Conservation (phyloP, 1,140 invertebrate genomes). For the Drosophila mojavensis region DNA sequence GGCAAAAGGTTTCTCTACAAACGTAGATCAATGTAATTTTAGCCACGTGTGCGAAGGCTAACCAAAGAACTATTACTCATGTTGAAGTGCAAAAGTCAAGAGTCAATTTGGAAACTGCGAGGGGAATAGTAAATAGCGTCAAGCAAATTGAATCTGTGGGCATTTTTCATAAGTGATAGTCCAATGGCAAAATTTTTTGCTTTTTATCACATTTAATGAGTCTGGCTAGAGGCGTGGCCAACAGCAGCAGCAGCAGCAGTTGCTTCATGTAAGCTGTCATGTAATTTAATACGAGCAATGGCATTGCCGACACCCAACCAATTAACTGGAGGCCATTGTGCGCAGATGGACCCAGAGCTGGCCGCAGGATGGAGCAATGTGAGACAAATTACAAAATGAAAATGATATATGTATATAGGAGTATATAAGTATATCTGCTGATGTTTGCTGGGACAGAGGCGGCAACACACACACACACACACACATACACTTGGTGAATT, state of each 20-base stretch:
- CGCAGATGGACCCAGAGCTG: conserved; percentile 40
- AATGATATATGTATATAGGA: conserved; percentile 66
- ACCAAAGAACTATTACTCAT: no score
- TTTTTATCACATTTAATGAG: conserved; percentile 67
- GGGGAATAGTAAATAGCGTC: conserved; percentile 45
- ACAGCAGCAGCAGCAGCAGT: background rate
- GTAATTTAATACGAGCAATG: conserved; percentile 70
- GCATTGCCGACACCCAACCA: conserved; percentile 63
- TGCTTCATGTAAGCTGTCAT: conserved; percentile 71
- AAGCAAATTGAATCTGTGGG: conserved; percentile 45
- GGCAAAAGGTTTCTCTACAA: no score
- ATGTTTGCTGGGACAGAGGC: background rate
- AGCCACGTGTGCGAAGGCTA: no score
- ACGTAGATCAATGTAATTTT: no score
- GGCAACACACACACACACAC: background rate
- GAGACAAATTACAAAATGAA: conserved; percentile 81
- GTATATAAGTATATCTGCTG: conserved; percentile 55
- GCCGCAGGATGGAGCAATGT: conserved; percentile 3
- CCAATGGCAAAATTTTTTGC: background rate
- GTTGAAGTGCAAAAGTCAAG: no score
- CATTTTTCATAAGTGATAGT: conserved; percentile 60
- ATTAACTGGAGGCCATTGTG: conserved; percentile 72
- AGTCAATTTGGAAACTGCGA: no score
- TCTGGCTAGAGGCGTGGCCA: background rate
- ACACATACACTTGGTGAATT: conserved; percentile 12